Conservation (phyloP, 2,797 vertebrate species). For the Odontamblyopus rebecca region DNA sequence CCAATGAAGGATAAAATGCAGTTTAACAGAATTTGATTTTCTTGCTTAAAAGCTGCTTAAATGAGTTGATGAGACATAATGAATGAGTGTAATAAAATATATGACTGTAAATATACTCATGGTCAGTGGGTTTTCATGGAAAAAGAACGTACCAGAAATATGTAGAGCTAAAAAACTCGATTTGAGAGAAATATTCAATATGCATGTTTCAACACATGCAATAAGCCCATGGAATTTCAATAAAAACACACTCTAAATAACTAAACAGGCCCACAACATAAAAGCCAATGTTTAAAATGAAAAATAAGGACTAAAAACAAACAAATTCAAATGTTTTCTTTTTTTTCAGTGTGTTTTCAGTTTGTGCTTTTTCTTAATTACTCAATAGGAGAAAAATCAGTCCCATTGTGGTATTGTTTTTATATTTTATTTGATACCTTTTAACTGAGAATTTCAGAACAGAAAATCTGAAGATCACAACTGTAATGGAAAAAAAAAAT, state of each 20-base stretch:
- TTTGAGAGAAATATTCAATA: not conserved
- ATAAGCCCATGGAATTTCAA: not conserved
- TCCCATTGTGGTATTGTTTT: no score
- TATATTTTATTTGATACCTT: no score
- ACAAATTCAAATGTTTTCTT: not conserved
- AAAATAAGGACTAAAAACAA: not conserved
- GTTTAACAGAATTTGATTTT: not conserved
- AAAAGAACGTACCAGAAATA: not conserved
- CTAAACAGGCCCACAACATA: not conserved
- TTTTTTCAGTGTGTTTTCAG: not conserved
- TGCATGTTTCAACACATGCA: not conserved
- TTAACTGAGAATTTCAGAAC: no score
- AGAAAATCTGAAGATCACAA: no score
- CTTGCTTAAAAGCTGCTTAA: not conserved
- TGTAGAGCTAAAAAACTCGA: not conserved
- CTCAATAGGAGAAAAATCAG: no score
- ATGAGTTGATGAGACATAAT: slow-evolving; percentile 4
- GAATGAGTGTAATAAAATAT: slow-evolving; percentile 6
- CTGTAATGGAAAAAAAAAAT: no score
- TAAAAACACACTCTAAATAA: no score
- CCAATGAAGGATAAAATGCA: not conserved
- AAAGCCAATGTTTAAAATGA: not conserved
- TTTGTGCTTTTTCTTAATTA: no score
- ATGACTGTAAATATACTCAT: not conserved
- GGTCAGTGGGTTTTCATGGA: not conserved